Evolutionary conservation across 2,888 invertebrate species (phyloP), one percentile per base, ranked within the genome.

Genomic region (Congeria kusceri): DNA sequence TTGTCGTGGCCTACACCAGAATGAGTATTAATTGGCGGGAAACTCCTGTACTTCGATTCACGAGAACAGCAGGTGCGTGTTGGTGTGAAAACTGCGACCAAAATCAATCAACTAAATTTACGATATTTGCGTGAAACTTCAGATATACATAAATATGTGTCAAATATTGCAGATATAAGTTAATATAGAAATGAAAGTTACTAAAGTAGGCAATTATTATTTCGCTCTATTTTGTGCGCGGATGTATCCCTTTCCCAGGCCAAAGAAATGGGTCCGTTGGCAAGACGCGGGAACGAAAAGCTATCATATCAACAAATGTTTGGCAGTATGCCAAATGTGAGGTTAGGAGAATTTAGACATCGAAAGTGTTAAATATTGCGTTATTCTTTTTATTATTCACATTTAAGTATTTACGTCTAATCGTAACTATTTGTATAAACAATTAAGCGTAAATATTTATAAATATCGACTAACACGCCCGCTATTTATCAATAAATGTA

Each of bases 1-100:
- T 86, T 85, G 87, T 86, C 86, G 87, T 87, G 84, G 88, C 87
- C 86, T 85, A 80, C 75, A 84, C 83, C 80, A 90, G 89, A 92
- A 90, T 90, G 92, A 91, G 91, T 91, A 91, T 88, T 90, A 91
- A 91, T 92, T 92, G 92, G 92, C 92, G 92, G 91, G 91, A 92
- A 92, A 91, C 88, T 86, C 90, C 88, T 88, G 88, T 87, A 85
- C 83, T 86, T 83, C 87, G 84, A 90, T 91, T 90, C 90, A 91
- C 86, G 83, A 82, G 81, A 71, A 77, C 77, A 79, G 68, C 76
- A 70, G 64, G 65, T 73, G 73, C 73, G 59, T 53, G 73, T 66
- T 53, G 32, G 49, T 47, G 13, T 11, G 15, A 39, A 39, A 39
- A 39, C 5, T 39, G 15, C 15, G 9, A 39, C 15, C 9, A 7